phyloP scores from a whole-genome alignment of 2,888 invertebrate genomes.

The Vannuccia rotundouncinata region DNA sequence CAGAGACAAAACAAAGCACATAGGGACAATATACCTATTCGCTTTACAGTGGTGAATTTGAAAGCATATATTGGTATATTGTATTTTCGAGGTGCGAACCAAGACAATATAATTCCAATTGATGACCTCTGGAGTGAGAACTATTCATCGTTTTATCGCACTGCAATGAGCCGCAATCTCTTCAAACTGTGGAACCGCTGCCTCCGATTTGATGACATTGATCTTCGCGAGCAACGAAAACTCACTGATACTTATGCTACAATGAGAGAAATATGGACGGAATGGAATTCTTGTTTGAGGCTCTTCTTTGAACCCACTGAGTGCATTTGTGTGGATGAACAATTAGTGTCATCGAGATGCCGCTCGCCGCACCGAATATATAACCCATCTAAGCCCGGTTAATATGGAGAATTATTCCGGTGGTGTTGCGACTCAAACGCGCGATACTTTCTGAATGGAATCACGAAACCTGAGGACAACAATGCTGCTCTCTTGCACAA shows the following conservation, averaged over 20 bases:
- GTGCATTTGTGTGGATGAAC: slow-evolving; percentile 21
- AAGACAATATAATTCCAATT: not conserved
- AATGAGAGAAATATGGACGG: not conserved
- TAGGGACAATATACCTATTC: too few relatives aligned
- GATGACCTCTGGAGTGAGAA: slow-evolving; percentile 11
- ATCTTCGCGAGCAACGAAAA: slow-evolving; percentile 1
- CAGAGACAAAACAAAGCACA: too few relatives aligned
- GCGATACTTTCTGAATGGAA: not conserved
- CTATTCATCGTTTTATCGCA: not conserved
- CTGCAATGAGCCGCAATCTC: not conserved
- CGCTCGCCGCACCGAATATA: slow-evolving; percentile 5
- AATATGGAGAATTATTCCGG: slow-evolving; percentile 19
- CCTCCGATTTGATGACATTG: not conserved
- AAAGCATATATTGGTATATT: slow-evolving; percentile 9
- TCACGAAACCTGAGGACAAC: not conserved
- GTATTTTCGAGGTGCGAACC: not conserved
- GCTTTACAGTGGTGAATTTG: not conserved
- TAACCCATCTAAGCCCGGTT: slow-evolving; percentile 24
- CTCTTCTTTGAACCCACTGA: not conserved
- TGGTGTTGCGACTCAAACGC: slow-evolving; percentile 14
- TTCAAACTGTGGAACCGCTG: not conserved
- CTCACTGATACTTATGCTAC: not conserved
- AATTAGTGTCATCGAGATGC: slow-evolving; percentile 11
- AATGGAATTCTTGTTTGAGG: not conserved
- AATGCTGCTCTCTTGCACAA: not conserved